These are phyloP conservation scores for Cephus nigrinus DNA, from an alignment of 2,888 invertebrate genomes.

Conservation along the genomic window DNA sequence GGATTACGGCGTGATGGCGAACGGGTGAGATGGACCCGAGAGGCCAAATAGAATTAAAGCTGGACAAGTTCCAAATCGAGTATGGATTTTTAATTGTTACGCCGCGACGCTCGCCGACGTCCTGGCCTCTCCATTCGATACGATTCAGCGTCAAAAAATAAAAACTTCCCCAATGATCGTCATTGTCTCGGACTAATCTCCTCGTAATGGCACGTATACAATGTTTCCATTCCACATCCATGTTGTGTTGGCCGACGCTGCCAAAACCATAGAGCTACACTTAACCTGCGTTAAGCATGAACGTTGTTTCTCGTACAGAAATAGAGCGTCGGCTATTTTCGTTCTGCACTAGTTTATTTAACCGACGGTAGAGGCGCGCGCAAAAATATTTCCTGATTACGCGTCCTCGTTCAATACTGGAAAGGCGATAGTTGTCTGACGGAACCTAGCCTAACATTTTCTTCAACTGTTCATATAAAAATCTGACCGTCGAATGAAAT, in stretches of 20 bases:
- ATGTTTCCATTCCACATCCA: not conserved
- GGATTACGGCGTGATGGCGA: not conserved
- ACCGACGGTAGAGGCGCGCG: not conserved
- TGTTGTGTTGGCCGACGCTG: not conserved
- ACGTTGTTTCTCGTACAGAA: not conserved
- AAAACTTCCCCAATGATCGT: not conserved
- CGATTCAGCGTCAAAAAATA: not conserved
- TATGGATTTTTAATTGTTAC: conserved; percentile 49
- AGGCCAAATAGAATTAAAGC: conserved; percentile 36
- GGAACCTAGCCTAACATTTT: not conserved
- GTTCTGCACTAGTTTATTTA: not conserved
- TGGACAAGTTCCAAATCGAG: conserved; percentile 41
- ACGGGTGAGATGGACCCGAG: not conserved
- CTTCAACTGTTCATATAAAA: not conserved
- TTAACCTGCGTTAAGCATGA: not conserved
- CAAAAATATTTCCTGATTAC: not conserved
- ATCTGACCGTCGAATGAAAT: not conserved
- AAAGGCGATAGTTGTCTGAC: not conserved
- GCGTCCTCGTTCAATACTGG: not conserved
- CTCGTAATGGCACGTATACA: not conserved
- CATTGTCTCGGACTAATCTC: not conserved
- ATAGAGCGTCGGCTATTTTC: not conserved
- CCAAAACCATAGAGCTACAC: not conserved
- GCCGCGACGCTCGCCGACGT: conserved; percentile 10
- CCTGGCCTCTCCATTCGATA: not conserved